A percentile compares a stretch with the other conserved stretches of the same genome.
These are phyloP conservation scores for Neodiprion pinetum DNA, from an alignment of 1,140 invertebrate species.

Conservation along the genomic window DNA sequence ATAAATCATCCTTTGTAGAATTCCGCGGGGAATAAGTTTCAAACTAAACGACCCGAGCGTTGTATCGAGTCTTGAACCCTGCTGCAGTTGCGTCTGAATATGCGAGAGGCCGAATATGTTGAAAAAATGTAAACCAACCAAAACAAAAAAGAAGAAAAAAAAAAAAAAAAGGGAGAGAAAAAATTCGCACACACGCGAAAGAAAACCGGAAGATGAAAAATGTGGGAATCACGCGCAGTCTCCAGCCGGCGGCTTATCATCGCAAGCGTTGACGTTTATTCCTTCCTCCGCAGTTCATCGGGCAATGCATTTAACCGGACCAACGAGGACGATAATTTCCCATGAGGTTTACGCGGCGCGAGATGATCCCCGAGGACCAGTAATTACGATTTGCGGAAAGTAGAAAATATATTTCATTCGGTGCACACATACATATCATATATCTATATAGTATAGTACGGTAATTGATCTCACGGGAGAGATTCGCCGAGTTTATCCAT, in stretches of 20 bases:
- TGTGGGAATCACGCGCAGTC: neutral
- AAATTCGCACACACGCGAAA: no score
- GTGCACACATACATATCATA: no score
- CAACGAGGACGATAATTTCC: conserved; percentile 12
- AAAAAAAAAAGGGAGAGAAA: neutral
- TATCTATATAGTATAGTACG: neutral
- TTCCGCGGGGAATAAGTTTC: neutral
- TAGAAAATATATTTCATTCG: neutral
- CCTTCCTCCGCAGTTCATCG: neutral
- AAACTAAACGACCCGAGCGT: no score
- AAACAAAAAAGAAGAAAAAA: neutral
- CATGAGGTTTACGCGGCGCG: neutral
- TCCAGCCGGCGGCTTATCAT: conserved; percentile 4
- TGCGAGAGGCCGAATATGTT: neutral
- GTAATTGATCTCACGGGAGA: neutral
- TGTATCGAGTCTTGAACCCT: no score
- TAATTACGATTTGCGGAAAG: conserved; percentile 5
- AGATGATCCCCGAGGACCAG: neutral
- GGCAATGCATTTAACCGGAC: neutral
- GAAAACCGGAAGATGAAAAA: conserved; percentile 2
- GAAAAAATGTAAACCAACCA: neutral
- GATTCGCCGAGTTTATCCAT: neutral
- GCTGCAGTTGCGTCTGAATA: neutral
- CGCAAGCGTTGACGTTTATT: neutral
- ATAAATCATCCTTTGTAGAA: conserved; percentile 1